Evolutionary conservation across 2,888 invertebrate species (phyloP), one percentile per base, ranked within the genome.

Genomic region (Dascillus cervinus): DNA sequence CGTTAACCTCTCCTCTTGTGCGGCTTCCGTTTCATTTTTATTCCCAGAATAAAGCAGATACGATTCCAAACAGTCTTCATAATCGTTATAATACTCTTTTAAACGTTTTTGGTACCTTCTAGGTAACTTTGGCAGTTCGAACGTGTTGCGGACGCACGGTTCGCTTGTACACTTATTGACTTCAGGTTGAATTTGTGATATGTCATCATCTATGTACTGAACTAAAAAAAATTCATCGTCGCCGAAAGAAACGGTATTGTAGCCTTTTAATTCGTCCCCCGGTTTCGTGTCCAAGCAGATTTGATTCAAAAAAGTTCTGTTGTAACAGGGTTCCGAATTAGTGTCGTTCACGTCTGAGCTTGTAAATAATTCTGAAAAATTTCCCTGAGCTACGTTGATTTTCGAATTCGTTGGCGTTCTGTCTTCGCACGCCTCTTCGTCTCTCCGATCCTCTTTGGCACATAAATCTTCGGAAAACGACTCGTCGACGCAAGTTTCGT

Each of bases 401-500:
- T 49, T 51, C 22, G 57, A 55, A 44, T 60, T 60, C 4, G 59
- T 59, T 22, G 58, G 58, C 14, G 59, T 60, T 37, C 42, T 31
- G 8, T 40, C 35, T 13, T 22, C 29, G 8, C 11, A 17, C 13
- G 4, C 8, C 8, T 17, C 8, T 20, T 19, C 21, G 6, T 15
- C 13, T 25, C 26, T 17, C 8, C 5, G 17, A 10, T 13, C 11
- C 4, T 4, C 9, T 23, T 44, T 45, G 9, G 33, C 17, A 26
- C 13, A 32, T 11, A 34, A 15, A n/a, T 62, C 62, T 9, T 62
- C 62, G 20, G 69, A 64, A 22, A 73, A 67, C 32, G 75, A 74
- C 34, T 76, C 77, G 41, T 76, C 76, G 34, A 75, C 57, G 55
- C 76, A 76, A 3, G 77, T 76, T 59, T 76, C 77, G 56, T 76